A percentile compares a stretch with the other conserved stretches of the same genome.
Conservation (phyloP, 2,888 invertebrate genomes). For the Chironomus riparius region DNA sequence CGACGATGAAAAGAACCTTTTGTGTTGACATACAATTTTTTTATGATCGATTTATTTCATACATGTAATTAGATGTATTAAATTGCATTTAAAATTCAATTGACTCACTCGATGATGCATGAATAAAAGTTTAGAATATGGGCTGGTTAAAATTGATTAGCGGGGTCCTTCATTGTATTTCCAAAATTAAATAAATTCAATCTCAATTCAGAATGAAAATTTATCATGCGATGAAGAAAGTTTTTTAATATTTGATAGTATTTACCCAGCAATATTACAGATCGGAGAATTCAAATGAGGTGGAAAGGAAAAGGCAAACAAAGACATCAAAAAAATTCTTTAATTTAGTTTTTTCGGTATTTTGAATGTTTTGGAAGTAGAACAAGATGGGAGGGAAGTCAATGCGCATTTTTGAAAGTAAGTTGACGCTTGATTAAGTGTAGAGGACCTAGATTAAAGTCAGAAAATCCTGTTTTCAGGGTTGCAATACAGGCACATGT, state of each 20-base stretch:
- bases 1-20: too few species aligned
- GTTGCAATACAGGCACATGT: too few species aligned
- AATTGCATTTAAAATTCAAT: background rate
- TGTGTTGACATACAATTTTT: too few species aligned
- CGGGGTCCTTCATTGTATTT: background rate
- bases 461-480: too few species aligned
- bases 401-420: too few species aligned
- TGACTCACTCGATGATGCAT: too few species aligned
- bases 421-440: too few species aligned
- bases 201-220: background rate
- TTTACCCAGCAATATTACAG: background rate
- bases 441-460: too few species aligned
- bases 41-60: background rate
- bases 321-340: background rate
- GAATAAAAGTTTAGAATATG: background rate
- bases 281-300: constrained; percentile 11
- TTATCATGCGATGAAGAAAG: background rate
- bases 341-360: background rate
- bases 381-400: too few species aligned
- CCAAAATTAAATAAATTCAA: background rate
- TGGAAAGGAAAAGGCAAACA: constrained; percentile 19
- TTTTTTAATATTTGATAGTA: constrained; percentile 17
- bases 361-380: background rate
- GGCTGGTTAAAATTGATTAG: background rate
- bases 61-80: background rate